Evolutionary conservation across 2,797 vertebrate genomes (phyloP).

Genomic region (Thaleichthys pacificus): DNA sequence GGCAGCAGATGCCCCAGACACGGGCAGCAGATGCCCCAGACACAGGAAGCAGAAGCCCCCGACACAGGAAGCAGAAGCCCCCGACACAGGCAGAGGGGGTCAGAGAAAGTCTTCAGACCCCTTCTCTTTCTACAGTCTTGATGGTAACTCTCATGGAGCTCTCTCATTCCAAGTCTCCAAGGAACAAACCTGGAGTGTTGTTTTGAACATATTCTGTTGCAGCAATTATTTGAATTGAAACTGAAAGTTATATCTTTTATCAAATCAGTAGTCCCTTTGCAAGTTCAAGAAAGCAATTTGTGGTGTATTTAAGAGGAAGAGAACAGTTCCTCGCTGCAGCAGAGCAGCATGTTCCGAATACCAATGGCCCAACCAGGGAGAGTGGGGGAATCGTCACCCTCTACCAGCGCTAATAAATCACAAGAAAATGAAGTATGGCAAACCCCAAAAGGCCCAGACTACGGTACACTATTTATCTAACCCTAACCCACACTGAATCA

Average conservation of each 20-base stretch:
- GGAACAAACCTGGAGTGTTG: constrained; percentile 26
- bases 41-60: too few relatives aligned
- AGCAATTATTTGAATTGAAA: constrained; percentile 55
- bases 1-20: too few relatives aligned
- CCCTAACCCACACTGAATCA: constrained; percentile 7
- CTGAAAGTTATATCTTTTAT: constrained; percentile 33
- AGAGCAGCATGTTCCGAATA: constrained; percentile 49
- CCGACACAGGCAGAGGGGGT: neutral
- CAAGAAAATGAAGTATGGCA: constrained; percentile 30
- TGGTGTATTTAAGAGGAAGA: constrained; percentile 46
- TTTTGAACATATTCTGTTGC: constrained; percentile 40
- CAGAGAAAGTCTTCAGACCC: neutral
- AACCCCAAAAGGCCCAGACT: constrained; percentile 26
- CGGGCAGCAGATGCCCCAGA: too few relatives aligned
- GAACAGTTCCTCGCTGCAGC: constrained; percentile 27
- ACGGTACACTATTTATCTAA: constrained; percentile 24
- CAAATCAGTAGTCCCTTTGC: constrained; percentile 35
- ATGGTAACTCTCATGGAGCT: too few relatives aligned
- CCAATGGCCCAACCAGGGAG: constrained; percentile 24
- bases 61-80: too few relatives aligned
- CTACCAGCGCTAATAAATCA: constrained; percentile 40
- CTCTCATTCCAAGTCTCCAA: constrained; percentile 5
- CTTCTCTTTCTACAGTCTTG: neutral
- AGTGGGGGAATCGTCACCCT: constrained; percentile 20
- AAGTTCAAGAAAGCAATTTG: constrained; percentile 37